phyloP scores from a whole-genome alignment of 2,888 invertebrate species.

The Malacosoma neustria region DNA sequence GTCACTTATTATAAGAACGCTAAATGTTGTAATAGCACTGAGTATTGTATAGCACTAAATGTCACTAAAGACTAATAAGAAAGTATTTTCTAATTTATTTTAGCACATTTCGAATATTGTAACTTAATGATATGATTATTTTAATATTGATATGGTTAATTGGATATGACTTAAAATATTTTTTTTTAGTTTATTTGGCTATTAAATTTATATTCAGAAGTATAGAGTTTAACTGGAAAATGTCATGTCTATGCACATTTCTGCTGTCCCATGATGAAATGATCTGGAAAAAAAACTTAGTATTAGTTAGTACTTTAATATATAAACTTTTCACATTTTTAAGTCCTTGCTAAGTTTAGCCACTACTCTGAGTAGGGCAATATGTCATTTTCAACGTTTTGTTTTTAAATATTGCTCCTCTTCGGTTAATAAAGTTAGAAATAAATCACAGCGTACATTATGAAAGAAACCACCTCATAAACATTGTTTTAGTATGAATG shows the following conservation, averaged over 20 bases:
- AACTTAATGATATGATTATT: neutral
- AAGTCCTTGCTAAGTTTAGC: too few species aligned
- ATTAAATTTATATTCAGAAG: neutral
- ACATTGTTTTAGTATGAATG: too few species aligned
- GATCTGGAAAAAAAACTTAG: neutral
- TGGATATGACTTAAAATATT: neutral
- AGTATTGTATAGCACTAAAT: neutral
- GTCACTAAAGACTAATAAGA: too few species aligned
- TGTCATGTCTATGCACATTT: neutral
- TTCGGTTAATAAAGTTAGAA: too few species aligned
- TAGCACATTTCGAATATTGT: neutral
- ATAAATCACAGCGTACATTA: too few species aligned
- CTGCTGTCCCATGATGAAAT: neutral
- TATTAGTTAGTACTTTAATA: too few species aligned
- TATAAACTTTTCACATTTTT: too few species aligned
- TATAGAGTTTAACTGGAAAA: neutral
- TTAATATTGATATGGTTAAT: neutral
- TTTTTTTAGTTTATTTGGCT: neutral
- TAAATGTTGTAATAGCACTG: conserved; percentile 1
- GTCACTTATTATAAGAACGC: conserved; percentile 13
- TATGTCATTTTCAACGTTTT: too few species aligned
- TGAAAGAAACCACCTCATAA: too few species aligned
- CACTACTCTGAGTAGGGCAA: too few species aligned
- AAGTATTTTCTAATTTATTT: neutral
- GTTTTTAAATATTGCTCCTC: too few species aligned